Conservation (phyloP, 2,113 vertebrate species). For the Alosa alosa region DNA sequence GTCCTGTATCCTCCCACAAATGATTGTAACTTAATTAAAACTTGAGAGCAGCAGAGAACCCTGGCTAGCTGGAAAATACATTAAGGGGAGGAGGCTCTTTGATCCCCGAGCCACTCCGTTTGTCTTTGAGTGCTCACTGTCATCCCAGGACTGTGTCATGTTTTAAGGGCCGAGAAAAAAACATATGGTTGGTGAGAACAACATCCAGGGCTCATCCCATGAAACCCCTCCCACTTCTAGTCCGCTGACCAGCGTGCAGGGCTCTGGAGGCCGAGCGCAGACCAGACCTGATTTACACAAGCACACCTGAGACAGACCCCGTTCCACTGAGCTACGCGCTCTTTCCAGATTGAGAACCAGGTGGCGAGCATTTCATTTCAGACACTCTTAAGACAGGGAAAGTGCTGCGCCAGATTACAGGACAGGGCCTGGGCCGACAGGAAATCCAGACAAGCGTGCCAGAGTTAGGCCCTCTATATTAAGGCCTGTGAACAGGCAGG, state of each 20-base stretch:
- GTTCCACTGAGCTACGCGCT: background rate
- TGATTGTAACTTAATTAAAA: slow-evolving; percentile 62
- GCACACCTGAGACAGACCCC: background rate
- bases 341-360: background rate
- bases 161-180: slow-evolving; percentile 58
- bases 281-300: background rate
- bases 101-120: slow-evolving; percentile 59
- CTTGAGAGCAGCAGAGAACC: slow-evolving; percentile 40
- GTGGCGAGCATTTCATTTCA: slow-evolving; percentile 10
- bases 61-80: slow-evolving; percentile 60
- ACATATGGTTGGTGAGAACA: slow-evolving; percentile 50
- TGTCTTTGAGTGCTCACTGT: slow-evolving; percentile 47
- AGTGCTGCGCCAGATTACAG: slow-evolving; percentile 59
- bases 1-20: slow-evolving; percentile 46
- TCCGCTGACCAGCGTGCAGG: background rate
- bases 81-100: slow-evolving; percentile 56
- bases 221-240: slow-evolving; percentile 23
- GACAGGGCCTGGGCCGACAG: slow-evolving; percentile 51
- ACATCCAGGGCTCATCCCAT: slow-evolving; percentile 44
- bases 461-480: slow-evolving; percentile 53
- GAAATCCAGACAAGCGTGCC: slow-evolving; percentile 51
- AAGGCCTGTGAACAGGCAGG: slow-evolving; percentile 50
- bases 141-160: slow-evolving; percentile 53
- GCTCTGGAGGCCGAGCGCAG: background rate
- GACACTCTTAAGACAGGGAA: slow-evolving; percentile 7